Percentiles rank a stretch among this genome's conserved stretches.
Conservation (phyloP, 92 coral and sea anemone genomes). For the Scolanthus callimorphus region DNA sequence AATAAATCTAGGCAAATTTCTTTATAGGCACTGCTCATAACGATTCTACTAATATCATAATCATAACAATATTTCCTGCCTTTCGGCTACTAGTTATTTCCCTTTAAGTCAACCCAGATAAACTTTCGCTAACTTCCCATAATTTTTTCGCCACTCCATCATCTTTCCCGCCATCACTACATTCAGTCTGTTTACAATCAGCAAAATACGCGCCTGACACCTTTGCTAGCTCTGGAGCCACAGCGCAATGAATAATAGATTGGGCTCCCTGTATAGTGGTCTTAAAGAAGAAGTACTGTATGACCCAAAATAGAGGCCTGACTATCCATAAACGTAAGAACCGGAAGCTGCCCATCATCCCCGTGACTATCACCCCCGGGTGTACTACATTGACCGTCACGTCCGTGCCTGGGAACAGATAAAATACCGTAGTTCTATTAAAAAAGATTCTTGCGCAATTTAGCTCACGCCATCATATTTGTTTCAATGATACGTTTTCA, state of each 20-base stretch:
- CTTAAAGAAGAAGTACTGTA: conserved; percentile 68
- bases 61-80: no score
- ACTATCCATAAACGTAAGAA: conserved; percentile 53
- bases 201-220: conserved; percentile 59
- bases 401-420: conserved; percentile 59
- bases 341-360: conserved; percentile 42
- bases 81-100: background rate
- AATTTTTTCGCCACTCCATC: conserved; percentile 63
- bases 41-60: no score
- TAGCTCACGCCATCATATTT: no score
- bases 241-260: conserved; percentile 78
- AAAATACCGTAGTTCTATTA: no score
- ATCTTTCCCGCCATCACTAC: conserved; percentile 60
- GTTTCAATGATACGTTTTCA: no score
- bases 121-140: conserved; percentile 71
- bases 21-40: no score
- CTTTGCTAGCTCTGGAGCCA: conserved; percentile 61
- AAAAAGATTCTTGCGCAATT: no score
- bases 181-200: conserved; percentile 43
- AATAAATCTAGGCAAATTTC: no score
- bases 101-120: no score
- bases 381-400: conserved; percentile 80
- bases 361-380: conserved; percentile 71
- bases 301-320: conserved; percentile 47
- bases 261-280: conserved; percentile 71